Evolutionary conservation across 2,888 invertebrate species (phyloP).

Genomic region (Himalopsyche kuldschensis): DNA sequence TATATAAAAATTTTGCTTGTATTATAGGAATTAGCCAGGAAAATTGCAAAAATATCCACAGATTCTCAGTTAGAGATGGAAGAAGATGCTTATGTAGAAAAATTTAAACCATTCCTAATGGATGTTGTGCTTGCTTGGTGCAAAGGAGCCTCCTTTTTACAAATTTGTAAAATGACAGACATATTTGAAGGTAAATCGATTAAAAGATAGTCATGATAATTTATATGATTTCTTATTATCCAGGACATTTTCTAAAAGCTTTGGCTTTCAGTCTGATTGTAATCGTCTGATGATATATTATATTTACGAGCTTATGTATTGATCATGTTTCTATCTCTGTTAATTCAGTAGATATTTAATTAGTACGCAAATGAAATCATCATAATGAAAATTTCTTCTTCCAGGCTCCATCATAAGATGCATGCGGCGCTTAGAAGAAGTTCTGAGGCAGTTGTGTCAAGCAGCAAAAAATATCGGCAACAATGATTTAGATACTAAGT

Average conservation of each 20-base stretch:
- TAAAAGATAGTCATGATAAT: neutral
- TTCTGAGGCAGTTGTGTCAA: conserved; percentile 91
- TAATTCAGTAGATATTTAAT: neutral
- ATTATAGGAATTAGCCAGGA: conserved; percentile 81
- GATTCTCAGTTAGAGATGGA: conserved; percentile 86
- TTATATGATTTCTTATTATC: no score
- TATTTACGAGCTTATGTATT: neutral
- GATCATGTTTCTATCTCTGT: neutral
- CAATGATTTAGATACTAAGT: conserved; percentile 93
- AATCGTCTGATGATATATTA: neutral
- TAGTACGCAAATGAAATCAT: neutral
- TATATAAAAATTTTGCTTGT: neutral
- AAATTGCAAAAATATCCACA: conserved; percentile 85
- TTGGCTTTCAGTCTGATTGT: neutral
- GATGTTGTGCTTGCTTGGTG: conserved; percentile 97
- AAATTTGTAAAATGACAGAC: conserved; percentile 94
- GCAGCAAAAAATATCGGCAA: conserved; percentile 97
- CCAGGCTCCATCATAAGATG: conserved; percentile 72
- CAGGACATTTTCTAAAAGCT: no score
- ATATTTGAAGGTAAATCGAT: conserved; percentile 82
- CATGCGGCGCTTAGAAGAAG: conserved; percentile 95
- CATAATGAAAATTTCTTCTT: neutral
- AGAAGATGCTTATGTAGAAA: conserved; percentile 87
- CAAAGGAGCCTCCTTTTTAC: conserved; percentile 86
- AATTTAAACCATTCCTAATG: conserved; percentile 95